Evolutionary conservation across 2,797 vertebrate genomes (phyloP).

Genomic region (Setipinna tenuifilis): DNA sequence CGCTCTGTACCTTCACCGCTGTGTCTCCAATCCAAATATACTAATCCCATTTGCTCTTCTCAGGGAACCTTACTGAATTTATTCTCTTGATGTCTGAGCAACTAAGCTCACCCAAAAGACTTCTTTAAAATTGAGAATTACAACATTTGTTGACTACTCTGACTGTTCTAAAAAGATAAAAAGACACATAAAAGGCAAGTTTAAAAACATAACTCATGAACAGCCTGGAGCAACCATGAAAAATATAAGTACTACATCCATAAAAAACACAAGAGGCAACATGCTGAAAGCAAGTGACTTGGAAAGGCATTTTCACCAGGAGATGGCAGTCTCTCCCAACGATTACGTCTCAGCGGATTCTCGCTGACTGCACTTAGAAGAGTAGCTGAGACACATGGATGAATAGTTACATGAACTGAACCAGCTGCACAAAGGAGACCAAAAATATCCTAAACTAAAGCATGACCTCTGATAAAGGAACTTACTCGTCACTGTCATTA

Average conservation of each 20-base stretch:
- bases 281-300: conserved; percentile 23
- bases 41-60: neutral
- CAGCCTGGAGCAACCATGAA: neutral
- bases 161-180: neutral
- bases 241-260: neutral
- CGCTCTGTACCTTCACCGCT: neutral
- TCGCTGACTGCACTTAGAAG: neutral
- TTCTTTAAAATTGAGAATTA: neutral
- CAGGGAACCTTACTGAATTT: neutral
- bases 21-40: neutral
- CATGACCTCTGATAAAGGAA: neutral
- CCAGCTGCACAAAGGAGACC: neutral
- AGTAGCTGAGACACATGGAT: neutral
- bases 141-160: neutral
- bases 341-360: conserved; percentile 49
- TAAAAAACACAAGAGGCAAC: neutral
- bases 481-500: neutral
- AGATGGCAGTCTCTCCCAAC: conserved; percentile 87
- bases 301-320: conserved; percentile 64
- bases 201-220: neutral
- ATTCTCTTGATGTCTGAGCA: neutral
- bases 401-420: neutral
- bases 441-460: neutral
- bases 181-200: neutral
- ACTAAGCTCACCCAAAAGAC: no score